These are phyloP conservation scores for Sakesphorus luctuosus DNA, from an alignment of 2,113 vertebrate species.

Conservation along the genomic window DNA sequence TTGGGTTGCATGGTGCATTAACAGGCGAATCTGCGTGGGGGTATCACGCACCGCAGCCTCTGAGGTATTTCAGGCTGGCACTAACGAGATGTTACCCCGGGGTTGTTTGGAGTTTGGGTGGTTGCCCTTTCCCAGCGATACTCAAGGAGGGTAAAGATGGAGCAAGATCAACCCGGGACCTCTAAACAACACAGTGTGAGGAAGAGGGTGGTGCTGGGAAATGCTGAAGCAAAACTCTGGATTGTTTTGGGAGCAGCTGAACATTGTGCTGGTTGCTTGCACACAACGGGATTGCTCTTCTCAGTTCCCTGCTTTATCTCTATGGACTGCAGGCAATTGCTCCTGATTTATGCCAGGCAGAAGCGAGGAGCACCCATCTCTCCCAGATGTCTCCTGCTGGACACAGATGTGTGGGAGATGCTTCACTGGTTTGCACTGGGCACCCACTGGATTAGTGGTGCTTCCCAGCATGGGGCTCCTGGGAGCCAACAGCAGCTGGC, in stretches of 20 bases:
- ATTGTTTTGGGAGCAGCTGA: not conserved
- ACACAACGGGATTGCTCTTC: not conserved
- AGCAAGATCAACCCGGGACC: rapidly evolving
- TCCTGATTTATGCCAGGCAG: not conserved
- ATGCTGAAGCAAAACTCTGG: not conserved
- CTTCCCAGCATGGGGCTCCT: not conserved
- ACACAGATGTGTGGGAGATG: not conserved
- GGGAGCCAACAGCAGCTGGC: not conserved
- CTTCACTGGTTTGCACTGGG: not conserved
- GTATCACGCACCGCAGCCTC: not conserved
- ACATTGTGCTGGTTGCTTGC: not conserved
- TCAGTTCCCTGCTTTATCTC: not conserved
- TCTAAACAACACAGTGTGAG: not conserved
- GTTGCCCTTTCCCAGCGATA: not conserved
- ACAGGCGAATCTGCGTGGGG: not conserved
- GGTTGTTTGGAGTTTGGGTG: not conserved
- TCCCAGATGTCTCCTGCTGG: not conserved
- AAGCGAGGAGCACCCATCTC: not conserved
- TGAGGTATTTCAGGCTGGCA: not conserved
- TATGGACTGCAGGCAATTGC: not conserved
- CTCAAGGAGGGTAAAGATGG: not conserved
- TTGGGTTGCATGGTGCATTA: not conserved
- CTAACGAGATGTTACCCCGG: not conserved
- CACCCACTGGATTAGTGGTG: not conserved
- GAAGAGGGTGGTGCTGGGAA: not conserved